phyloP scores from a whole-genome alignment of 37 sponge, comb jelly and placozoan genomes.

The Hexactinellida sp. region DNA sequence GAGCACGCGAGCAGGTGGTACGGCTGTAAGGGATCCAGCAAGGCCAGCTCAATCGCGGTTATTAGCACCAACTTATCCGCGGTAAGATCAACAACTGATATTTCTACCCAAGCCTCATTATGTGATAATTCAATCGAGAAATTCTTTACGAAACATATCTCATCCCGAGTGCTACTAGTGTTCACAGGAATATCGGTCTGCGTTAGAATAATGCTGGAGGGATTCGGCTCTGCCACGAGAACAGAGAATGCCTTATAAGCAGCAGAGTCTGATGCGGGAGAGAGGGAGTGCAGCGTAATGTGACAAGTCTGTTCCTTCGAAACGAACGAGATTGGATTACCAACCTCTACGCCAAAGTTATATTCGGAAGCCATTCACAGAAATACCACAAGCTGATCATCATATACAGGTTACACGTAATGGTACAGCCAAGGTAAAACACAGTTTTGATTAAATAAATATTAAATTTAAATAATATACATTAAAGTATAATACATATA shows the following conservation, averaged over 20 bases:
- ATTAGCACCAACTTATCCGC: not conserved
- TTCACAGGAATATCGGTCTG: not conserved
- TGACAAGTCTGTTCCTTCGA: not conserved
- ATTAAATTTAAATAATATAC: not conserved
- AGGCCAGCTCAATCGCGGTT: not conserved
- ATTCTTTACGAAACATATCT: not conserved
- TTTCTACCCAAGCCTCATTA: not conserved
- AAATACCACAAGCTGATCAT: too few relatives aligned
- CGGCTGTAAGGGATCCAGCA: not conserved
- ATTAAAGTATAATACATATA: not conserved
- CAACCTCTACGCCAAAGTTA: not conserved
- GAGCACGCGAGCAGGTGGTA: not conserved
- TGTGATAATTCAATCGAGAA: not conserved
- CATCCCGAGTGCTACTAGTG: not conserved
- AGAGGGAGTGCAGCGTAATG: not conserved
- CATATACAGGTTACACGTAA: too few relatives aligned
- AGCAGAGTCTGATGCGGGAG: not conserved
- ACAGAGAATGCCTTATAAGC: not conserved
- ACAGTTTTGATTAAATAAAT: not conserved
- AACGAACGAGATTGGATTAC: not conserved
- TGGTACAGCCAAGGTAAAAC: too few relatives aligned
- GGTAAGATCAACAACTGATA: not conserved
- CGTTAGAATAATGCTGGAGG: not conserved
- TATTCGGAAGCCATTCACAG: not conserved
- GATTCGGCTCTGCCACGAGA: not conserved